Base-by-base conservation (phyloP, 2,113 vertebrate species). In the Datnioides undecimradiatus region DNA sequence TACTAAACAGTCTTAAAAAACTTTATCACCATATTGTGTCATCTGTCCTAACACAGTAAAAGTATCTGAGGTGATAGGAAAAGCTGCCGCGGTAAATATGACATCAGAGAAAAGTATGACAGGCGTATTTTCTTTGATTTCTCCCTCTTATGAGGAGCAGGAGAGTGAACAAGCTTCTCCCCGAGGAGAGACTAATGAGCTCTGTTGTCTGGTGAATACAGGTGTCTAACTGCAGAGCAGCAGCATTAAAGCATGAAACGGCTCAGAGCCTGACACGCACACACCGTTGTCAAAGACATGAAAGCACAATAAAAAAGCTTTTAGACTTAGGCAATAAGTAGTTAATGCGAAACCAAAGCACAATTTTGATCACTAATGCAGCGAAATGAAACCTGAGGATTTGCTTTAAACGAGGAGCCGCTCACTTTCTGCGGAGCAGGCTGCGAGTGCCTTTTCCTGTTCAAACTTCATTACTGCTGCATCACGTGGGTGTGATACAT, bases 171-270 rank as follows among this genome's bases (percentile, higher is more conserved):
- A 3, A 5, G 36, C 25, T 40, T 1, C 36, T 78, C 68, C 62
- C 62, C 21, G 25, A 41, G 34, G 69, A 68, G 49, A 17, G 10
- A 45, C 57, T 84, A 75, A 84, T 79, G 70, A 84, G 71, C 66
- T 65, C 8, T 29, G 58, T 54, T 70, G 58, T 65, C 41, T 49
- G 41, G 25, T 27, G 49, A 48, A 59, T 65, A 52, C 65, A 74
- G 58, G 64, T 59, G 51, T 48, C 17, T 16, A 40, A 49, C 25
- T 13, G 45, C 62, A 66, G 36, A 40, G 45, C 49, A 23, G 60
- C 52, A 38, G 46, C 46, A 67, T 46, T 40, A 46, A 36, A 57
- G 62, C 74, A 67, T 72, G 52, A 72, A 76, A 60, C 66, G 34
- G 49, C 34, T 49, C 23, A 8, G 16, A 70, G 16, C 16, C 49